Conservation (phyloP, 2,797 vertebrate genomes). For the Rallus crepitans region DNA sequence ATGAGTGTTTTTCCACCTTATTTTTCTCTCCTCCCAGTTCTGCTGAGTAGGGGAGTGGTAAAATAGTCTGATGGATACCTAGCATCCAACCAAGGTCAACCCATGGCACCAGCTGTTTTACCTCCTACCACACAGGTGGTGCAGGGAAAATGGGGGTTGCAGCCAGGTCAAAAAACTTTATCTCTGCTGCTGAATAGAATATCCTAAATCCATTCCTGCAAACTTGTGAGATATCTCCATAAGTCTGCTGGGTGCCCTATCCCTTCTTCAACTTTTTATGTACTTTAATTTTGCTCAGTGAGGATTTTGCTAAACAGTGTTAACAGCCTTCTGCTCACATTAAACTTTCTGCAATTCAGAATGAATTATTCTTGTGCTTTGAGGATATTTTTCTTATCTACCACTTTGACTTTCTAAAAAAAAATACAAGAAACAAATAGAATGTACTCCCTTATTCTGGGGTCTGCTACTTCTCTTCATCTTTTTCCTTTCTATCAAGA, state of each 20-base stretch:
- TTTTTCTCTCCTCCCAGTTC: no score
- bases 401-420: not conserved
- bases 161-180: not conserved
- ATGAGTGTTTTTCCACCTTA: no score
- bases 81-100: no score
- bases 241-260: not conserved
- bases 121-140: no score
- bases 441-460: not conserved
- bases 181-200: not conserved
- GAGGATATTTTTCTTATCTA: not conserved
- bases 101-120: not conserved
- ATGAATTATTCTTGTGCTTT: not conserved
- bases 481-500: not conserved
- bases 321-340: not conserved
- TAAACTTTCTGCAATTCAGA: not conserved
- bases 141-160: not conserved
- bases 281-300: not conserved
- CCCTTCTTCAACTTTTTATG: not conserved
- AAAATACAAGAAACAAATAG: not conserved
- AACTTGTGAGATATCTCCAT: not conserved
- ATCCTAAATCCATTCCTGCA: not conserved
- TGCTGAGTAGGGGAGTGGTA: no score
- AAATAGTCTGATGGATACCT: no score
- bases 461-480: not conserved
- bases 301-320: not conserved